Base-by-base conservation (phyloP, 2,888 invertebrate species). In the Schrankia costaestrigalis region DNA sequence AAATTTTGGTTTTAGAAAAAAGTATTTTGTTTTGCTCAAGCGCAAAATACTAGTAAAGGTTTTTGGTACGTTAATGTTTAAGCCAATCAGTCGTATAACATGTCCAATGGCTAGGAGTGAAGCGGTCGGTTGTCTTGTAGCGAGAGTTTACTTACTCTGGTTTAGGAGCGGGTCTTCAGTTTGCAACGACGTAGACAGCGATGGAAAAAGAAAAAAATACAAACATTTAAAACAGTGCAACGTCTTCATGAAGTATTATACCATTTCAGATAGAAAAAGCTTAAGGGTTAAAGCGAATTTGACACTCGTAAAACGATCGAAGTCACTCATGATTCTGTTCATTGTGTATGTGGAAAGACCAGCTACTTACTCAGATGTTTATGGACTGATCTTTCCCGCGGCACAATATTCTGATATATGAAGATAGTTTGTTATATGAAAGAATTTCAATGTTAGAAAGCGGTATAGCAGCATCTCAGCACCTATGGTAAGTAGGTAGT, bases 111-210 rank as follows among this genome's bases (percentile, higher is more conserved):
- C 76, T 73, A 66, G 52, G 85, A 84, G 85, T 84, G 54, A 85
- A 83, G 85, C 85, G 44, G 55, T 56, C 56, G 49, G 49, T 58
- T 49, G 48, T 29, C 48, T 43, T 35, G 44, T 61, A 47, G 41
- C 41, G 26, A 47, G 52, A 49, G 42, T 58, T 46, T 78, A 91
- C 91, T 91, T 90, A 91, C 91, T 91, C 91, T 86, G 81, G 90
- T 88, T 90, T 91, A 82, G 89, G 90, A 85, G 91, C 91, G 82
- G 90, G 91, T 81, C 91, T 91, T 89, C 89, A 82, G 55, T 76
- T 77, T 64, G 75, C 70, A 53, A 68, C 69, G 61, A 56, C 55
- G 67, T 60, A 71, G 54, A 71, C 87, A 76, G 83, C 77, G 70
- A 72, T 73, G 69, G 68, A 70, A 77, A 75, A 66, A 71, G 63